phyloP scores from a whole-genome alignment of 2,797 vertebrate species.

The Acanthurus lineatus region DNA sequence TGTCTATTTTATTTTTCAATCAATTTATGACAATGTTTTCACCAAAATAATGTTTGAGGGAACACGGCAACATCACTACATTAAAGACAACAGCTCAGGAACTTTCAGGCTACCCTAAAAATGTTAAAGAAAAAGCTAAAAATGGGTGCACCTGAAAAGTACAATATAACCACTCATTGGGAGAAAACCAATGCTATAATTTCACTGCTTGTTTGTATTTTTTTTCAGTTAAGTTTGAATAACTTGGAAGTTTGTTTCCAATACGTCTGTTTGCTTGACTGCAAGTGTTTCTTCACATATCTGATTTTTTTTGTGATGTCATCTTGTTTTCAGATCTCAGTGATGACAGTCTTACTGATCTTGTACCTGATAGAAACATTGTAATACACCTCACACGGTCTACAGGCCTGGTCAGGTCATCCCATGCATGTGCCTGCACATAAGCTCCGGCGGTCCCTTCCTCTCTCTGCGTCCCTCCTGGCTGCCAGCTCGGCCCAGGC shows the following conservation, averaged over 20 bases:
- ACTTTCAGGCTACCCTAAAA: too few relatives aligned
- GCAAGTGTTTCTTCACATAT: background rate
- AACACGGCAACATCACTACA: background rate
- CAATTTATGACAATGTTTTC: background rate
- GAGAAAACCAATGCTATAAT: too few relatives aligned
- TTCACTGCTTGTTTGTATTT: background rate
- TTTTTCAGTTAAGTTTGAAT: background rate
- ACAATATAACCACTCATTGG: background rate
- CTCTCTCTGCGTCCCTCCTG: constrained; percentile 49
- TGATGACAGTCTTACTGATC: background rate
- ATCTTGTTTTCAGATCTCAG: background rate
- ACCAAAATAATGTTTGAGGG: background rate
- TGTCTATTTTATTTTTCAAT: background rate
- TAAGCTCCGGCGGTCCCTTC: constrained; percentile 17
- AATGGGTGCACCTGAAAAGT: background rate
- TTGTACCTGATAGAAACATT: background rate
- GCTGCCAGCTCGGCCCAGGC: constrained; percentile 66
- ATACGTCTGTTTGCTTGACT: background rate
- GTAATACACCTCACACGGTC: background rate
- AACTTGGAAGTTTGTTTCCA: background rate
- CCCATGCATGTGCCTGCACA: constrained; percentile 16
- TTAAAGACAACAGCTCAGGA: background rate
- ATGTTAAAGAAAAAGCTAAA: background rate
- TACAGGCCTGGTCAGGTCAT: background rate
- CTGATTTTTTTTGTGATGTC: background rate